Percentiles rank a stretch among this genome's conserved stretches.
These are phyloP conservation scores for Rhinogobius similis DNA, from an alignment of 2,113 vertebrate genomes.

Conservation along the genomic window DNA sequence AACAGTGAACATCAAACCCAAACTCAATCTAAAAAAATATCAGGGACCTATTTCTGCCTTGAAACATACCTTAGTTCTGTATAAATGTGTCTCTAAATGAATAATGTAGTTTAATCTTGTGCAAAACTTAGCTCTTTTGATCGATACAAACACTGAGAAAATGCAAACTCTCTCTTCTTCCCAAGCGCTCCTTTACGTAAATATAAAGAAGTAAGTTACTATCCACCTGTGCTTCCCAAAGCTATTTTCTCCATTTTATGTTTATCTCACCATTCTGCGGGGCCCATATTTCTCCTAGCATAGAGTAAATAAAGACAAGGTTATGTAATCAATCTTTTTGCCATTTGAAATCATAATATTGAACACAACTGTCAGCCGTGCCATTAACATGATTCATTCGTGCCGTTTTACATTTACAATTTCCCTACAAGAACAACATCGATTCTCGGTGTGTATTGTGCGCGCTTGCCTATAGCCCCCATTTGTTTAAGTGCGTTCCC, in stretches of 20 bases:
- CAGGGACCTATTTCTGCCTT: too few species aligned
- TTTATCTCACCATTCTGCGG: constrained; percentile 60
- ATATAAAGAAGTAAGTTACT: neutral
- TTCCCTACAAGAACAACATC: constrained; percentile 79
- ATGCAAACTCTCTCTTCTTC: neutral
- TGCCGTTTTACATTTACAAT: constrained; percentile 81
- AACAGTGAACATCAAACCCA: too few species aligned
- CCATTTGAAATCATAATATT: constrained; percentile 82
- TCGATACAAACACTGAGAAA: too few species aligned
- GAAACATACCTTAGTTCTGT: too few species aligned
- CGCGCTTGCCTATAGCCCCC: constrained; percentile 22
- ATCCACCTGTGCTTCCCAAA: constrained; percentile 14
- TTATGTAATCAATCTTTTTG: constrained; percentile 82
- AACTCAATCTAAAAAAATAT: too few species aligned
- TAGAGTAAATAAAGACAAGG: constrained; percentile 78
- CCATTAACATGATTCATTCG: constrained; percentile 84
- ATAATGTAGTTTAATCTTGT: too few species aligned
- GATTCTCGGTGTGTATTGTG: constrained; percentile 63
- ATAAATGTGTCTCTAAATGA: too few species aligned
- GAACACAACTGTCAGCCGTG: constrained; percentile 80
- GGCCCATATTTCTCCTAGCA: constrained; percentile 65
- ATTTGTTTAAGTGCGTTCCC: constrained; percentile 56
- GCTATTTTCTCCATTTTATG: constrained; percentile 58
- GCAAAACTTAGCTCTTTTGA: too few species aligned
- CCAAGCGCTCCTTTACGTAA: neutral